Evolutionary conservation across 1,140 invertebrate genomes (phyloP).

Genomic region (Dolichoris vasculosae): DNA sequence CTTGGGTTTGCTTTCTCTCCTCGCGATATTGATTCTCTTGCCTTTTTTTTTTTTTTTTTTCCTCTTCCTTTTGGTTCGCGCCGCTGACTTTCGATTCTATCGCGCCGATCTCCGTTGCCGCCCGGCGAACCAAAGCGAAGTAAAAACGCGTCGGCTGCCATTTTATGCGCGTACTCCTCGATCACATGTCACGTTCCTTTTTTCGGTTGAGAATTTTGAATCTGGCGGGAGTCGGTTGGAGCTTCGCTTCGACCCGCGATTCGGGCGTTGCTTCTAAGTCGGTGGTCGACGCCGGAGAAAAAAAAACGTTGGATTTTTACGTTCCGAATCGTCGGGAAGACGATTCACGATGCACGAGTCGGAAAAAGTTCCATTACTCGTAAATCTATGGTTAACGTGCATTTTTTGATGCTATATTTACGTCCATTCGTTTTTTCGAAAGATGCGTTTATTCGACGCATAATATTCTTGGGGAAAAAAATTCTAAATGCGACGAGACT

Average conservation of each 20-base stretch:
- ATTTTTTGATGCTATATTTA: too few relatives aligned
- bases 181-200: not conserved
- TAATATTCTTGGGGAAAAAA: too few relatives aligned
- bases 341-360: too few relatives aligned
- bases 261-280: not conserved
- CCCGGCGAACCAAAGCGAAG: not conserved
- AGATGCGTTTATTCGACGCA: too few relatives aligned
- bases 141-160: slow-evolving; percentile 15
- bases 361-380: too few relatives aligned
- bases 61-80: not conserved
- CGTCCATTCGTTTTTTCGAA: too few relatives aligned
- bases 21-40: too few relatives aligned
- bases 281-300: not conserved
- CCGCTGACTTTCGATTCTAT: too few relatives aligned
- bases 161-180: not conserved
- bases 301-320: too few relatives aligned
- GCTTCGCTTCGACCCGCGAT: not conserved
- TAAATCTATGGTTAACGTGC: too few relatives aligned
- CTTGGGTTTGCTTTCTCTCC: not conserved
- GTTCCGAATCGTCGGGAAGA: too few relatives aligned
- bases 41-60: not conserved
- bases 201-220: slow-evolving; percentile 11
- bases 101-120: not conserved
- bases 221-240: not conserved
- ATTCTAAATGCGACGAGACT: too few relatives aligned